Evolutionary conservation across 2,113 vertebrate genomes (phyloP), one percentile per base, ranked within the genome.

Genomic region (Indicator indicator): DNA sequence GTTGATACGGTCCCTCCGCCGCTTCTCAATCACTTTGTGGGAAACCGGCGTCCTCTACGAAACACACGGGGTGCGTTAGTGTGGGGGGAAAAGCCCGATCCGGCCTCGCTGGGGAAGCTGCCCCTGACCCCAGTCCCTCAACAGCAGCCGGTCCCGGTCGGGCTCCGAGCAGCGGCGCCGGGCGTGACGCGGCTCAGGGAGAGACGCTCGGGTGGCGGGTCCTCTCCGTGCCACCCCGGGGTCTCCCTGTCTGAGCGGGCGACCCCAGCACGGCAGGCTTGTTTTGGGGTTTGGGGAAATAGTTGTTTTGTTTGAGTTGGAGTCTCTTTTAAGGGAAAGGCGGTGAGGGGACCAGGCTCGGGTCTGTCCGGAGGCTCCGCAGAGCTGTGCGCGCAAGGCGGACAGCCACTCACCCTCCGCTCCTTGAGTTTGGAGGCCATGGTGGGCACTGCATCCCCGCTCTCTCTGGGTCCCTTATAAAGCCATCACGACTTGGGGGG

Each of bases 21-120:
- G 97, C 91, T 99, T 99, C 96, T 99, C 99, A 32, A 99, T 99
- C 73, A 99, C 99, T 97, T 99, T 99, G 96, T 99, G 99, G 59
- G 99, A 99, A 68, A 99, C 98, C 0, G 99, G 99, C 48, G 98
- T 98, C 97, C 98, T 99, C 99, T 99, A 98, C 24, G 90, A 96
- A 96, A 94, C 78, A 92, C 28, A 55, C 3, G 50, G 30, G 74
- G 44, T 8, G n/a, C 36, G 40, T 88, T 86, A 88, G 32, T 4
- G 20, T 18, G 16, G 50, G 4, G 9, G 19, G 40, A 52, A 52
- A n/a, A 33, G 11, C 16, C 11, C 7, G 32, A 52, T 62, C 36
- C 42, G 20, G 14, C 73, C 48, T 63, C 30, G 16, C 33, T 42
- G 12, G 54, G 44, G 32, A 38, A 80, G n/a, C 7, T 4, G 4